Conservation (phyloP, 2,888 invertebrate genomes). For the Esperia sulphurella region DNA sequence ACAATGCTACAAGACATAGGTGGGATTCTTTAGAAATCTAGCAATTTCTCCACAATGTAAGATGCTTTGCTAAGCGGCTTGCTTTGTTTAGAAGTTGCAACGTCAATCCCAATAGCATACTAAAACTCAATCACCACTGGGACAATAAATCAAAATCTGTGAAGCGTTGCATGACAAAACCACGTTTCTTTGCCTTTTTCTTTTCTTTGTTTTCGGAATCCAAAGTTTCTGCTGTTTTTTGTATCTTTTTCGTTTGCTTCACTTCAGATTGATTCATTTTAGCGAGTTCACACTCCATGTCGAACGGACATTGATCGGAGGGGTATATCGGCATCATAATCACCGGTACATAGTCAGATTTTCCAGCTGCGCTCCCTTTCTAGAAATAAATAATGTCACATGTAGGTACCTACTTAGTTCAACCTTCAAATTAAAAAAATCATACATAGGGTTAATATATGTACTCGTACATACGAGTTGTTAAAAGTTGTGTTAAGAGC, state of each 20-base stretch:
- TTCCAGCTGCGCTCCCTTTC: conserved; percentile 16
- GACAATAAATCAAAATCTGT: conserved; percentile 65
- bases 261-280: conserved; percentile 41
- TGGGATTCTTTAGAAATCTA: too few species aligned
- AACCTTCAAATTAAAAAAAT: background rate
- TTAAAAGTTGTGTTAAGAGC: too few species aligned
- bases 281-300: conserved; percentile 54
- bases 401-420: background rate
- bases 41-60: too few species aligned
- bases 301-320: conserved; percentile 60
- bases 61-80: too few species aligned
- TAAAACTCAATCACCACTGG: conserved; percentile 45
- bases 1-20: too few species aligned
- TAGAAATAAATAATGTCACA: background rate
- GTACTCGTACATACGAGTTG: too few species aligned
- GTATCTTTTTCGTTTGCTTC: conserved; percentile 31
- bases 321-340: conserved; percentile 68
- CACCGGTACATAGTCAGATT: conserved; percentile 55
- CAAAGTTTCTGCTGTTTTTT: conserved; percentile 19
- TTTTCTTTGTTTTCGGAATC: conserved; percentile 37
- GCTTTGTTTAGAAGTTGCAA: too few species aligned
- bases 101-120: too few species aligned
- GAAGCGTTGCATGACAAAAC: conserved; percentile 54
- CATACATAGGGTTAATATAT: too few species aligned
- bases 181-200: conserved; percentile 49